Evolutionary conservation across 2,797 vertebrate species (phyloP).

Genomic region (Sebastes vulpes): DNA sequence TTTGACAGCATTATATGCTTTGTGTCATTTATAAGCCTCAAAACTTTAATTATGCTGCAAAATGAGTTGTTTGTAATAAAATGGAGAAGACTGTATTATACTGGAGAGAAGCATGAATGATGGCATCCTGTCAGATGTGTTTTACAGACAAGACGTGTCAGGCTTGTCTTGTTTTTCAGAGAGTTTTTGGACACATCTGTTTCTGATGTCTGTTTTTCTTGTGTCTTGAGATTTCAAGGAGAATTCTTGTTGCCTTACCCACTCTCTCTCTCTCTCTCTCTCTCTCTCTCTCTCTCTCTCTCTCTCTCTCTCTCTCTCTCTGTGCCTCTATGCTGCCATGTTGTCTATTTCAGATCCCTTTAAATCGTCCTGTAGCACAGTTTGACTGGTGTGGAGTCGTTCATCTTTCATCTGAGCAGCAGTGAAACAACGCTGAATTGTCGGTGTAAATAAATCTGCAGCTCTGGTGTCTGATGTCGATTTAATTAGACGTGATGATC

Average conservation of each 20-base stretch:
- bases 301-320: background rate
- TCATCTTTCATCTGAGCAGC: constrained; percentile 1
- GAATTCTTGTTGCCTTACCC: background rate
- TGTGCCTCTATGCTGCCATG: background rate
- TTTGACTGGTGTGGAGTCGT: background rate
- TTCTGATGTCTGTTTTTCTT: background rate
- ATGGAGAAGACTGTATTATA: no score
- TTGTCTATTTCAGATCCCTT: constrained; percentile 2
- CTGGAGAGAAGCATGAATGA: background rate
- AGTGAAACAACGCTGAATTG: background rate
- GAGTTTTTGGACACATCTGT: background rate
- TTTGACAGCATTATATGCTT: constrained; percentile 11
- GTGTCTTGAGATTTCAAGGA: background rate
- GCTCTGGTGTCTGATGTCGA: constrained; percentile 17
- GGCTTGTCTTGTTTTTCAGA: background rate
- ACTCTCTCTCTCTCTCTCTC: background rate
- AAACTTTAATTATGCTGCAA: background rate
- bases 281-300: background rate
- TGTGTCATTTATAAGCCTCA: constrained; percentile 6
- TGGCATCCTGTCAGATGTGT: background rate
- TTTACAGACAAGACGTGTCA: background rate
- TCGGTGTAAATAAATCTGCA: constrained; percentile 26
- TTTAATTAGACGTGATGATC: constrained; percentile 33
- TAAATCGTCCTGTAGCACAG: background rate
- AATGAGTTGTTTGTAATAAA: background rate